Conservation (phyloP, 2,888 invertebrate species). For the Iselma pallidipennis region DNA sequence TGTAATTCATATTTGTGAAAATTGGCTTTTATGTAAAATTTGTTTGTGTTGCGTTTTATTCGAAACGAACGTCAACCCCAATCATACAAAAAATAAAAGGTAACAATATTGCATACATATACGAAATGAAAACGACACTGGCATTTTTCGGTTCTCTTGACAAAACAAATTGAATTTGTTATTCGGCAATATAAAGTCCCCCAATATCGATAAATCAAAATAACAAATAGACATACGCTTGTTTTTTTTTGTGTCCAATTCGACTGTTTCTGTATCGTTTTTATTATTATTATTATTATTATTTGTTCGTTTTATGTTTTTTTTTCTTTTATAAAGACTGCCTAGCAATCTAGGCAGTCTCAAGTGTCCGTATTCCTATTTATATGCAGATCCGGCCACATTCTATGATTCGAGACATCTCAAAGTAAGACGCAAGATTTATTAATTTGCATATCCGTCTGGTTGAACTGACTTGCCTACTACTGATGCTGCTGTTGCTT, state of each 20-base stretch:
- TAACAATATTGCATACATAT: background rate
- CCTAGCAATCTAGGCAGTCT: constrained; percentile 36
- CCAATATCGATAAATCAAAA: background rate
- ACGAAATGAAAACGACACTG: background rate
- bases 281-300: background rate
- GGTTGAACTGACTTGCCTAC: constrained; percentile 16
- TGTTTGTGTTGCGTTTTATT: background rate
- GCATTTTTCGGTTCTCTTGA: background rate
- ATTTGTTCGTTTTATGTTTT: background rate
- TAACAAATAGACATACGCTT: background rate
- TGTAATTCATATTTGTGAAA: background rate
- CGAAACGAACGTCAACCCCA: background rate
- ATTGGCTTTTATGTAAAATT: background rate
- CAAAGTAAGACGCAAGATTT: constrained; percentile 54
- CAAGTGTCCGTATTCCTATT: constrained; percentile 48
- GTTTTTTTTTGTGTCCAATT: background rate
- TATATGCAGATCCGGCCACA: constrained; percentile 52
- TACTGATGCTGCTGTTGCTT: constrained; percentile 10
- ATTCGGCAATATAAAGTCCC: background rate
- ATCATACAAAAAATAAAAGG: background rate
- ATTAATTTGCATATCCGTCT: constrained; percentile 55
- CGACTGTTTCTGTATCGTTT: background rate
- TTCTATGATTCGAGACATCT: constrained; percentile 44
- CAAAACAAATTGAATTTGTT: background rate
- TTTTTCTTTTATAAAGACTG: constrained; percentile 22